phyloP scores from a whole-genome alignment of 2,888 invertebrate genomes.

The Nomada hirtipes region DNA sequence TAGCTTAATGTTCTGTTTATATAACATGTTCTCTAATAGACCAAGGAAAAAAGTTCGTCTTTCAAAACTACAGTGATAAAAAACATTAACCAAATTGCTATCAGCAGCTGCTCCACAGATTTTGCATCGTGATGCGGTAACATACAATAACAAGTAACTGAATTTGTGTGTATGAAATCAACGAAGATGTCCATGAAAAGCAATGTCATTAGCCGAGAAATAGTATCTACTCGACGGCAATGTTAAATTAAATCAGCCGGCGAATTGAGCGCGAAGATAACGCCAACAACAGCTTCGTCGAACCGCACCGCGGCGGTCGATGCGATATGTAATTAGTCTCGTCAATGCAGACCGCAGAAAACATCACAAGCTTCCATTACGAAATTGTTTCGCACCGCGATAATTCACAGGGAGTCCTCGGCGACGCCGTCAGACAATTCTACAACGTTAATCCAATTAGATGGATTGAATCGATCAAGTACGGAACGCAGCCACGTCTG shows the following conservation, averaged over 20 bases:
- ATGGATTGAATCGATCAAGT: slow-evolving; percentile 37
- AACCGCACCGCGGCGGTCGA: slow-evolving; percentile 19
- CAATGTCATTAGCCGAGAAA: slow-evolving; percentile 1
- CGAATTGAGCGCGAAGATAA: slow-evolving; percentile 7
- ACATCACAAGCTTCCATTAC: slow-evolving; percentile 30
- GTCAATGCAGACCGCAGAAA: slow-evolving; percentile 32
- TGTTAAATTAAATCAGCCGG: background rate
- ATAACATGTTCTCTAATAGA: no score
- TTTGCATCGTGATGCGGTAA: background rate
- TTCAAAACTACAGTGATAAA: no score
- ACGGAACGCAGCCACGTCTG: background rate
- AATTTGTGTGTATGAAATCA: background rate
- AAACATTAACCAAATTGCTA: background rate
- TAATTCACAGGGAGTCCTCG: slow-evolving; percentile 17
- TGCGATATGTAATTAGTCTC: slow-evolving; percentile 27
- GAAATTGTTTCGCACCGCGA: slow-evolving; percentile 29
- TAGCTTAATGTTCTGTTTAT: no score
- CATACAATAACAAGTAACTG: background rate
- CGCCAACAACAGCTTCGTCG: slow-evolving; percentile 19
- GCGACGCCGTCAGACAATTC: slow-evolving; percentile 9
- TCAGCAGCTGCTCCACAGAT: no score
- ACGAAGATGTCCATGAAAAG: background rate
- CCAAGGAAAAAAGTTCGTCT: no score
- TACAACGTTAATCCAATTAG: slow-evolving; percentile 38
- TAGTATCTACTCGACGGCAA: background rate